Evolutionary conservation across 2,888 invertebrate species (phyloP), one percentile per base, ranked within the genome.

Genomic region (Capitulum mitella): DNA sequence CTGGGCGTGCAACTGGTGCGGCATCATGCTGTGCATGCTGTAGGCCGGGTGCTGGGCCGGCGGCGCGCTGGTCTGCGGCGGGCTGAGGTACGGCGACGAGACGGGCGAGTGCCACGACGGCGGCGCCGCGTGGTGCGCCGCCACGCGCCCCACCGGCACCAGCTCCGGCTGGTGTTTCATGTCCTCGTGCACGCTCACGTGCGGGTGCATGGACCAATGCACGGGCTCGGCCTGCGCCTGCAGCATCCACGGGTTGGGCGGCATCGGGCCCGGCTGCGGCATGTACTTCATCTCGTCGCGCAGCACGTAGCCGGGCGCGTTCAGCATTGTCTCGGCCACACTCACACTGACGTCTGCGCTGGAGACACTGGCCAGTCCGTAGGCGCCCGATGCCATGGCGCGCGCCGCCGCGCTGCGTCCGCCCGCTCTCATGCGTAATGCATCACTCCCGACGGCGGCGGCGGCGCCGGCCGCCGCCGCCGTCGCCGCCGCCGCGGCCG

Each of bases 71-170:
- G 85, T 86, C 85, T 83, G 85, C 86, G 83, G 85, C 84, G 91
- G 92, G 93, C 93, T 79, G 85, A 94, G 93, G 87, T 95, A 95
- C 43, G 91, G 89, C 83, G 92, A 90, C 80, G 92, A 82, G 32
- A 93, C 93, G 82, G 94, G 94, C 84, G 94, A 92, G 87, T 95
- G 95, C 95, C 95, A 95, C 83, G 93, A 91, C 85, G 94, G 94
- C 76, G 92, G 91, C 82, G 91, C 48, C 81, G 80, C 81, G 81
- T 84, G 84, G 84, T 92, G 92, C 86, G 80, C 76, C 86, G 80
- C 74, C 43, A 80, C 79, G 79, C 85, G 82, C 16, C 84, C 82
- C 82, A 83, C 82, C 81, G 83, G 83, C 79, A 81, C 82, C 83
- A 83, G 83, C 79, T 84, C 83, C 81, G 86, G 86, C 82, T 91